phyloP scores from a whole-genome alignment of 2,888 invertebrate species.

The Acrocyrtus sp. region DNA sequence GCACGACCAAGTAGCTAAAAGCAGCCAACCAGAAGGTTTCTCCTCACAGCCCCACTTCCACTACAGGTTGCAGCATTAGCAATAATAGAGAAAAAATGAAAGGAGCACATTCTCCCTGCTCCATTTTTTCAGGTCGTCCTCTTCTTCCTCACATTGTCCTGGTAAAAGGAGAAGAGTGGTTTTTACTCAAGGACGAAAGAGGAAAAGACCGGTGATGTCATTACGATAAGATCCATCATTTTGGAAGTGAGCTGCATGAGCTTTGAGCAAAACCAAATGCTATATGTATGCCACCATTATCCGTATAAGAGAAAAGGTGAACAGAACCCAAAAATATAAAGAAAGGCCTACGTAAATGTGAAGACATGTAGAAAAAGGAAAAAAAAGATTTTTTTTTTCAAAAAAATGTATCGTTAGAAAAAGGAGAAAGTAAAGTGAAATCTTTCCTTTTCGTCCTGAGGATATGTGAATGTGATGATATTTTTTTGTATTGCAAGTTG shows the following conservation, averaged over 20 bases:
- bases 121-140: constrained; percentile 9
- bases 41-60: not conserved
- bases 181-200: constrained; percentile 33
- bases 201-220: constrained; percentile 33
- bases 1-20: too few relatives aligned
- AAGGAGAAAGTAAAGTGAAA: too few relatives aligned
- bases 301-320: too few relatives aligned
- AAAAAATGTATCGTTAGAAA: too few relatives aligned
- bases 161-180: constrained; percentile 10
- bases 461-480: constrained; percentile 1
- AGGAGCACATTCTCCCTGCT: not conserved
- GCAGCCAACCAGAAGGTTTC: too few relatives aligned
- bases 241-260: too few relatives aligned
- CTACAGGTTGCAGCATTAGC: constrained; percentile 22
- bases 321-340: not conserved
- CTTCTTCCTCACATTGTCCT: not conserved
- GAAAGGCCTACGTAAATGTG: not conserved
- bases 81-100: not conserved
- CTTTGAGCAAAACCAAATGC: too few relatives aligned
- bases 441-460: not conserved
- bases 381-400: constrained; percentile 16
- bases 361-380: not conserved
- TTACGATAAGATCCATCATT: too few relatives aligned
- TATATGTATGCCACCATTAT: too few relatives aligned
- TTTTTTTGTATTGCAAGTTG: not conserved